Conservation (phyloP, 37 sponge, comb jelly and placozoan genomes). For the Oopsacas minuta region DNA sequence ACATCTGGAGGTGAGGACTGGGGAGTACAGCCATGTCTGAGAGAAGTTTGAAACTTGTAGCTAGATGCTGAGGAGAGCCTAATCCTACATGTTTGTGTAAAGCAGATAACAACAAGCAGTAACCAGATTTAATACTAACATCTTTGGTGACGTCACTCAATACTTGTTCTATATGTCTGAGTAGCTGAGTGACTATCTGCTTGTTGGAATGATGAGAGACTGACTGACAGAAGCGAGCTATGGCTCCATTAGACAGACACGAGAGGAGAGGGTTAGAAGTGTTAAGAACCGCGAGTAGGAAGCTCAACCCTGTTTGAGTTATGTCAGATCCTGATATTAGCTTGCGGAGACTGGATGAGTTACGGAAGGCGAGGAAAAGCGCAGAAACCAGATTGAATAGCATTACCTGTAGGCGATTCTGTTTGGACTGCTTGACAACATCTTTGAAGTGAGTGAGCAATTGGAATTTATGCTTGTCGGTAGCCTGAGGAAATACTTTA, state of each 20-base stretch:
- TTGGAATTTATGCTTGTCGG: conserved; percentile 75
- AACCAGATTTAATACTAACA: conserved; percentile 52
- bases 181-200: conserved; percentile 66
- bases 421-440: conserved; percentile 62
- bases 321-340: neutral
- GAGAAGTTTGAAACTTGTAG: conserved; percentile 56
- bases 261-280: conserved; percentile 69
- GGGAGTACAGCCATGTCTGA: conserved; percentile 48
- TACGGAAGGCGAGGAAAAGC: conserved; percentile 69
- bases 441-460: conserved; percentile 80
- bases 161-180: conserved; percentile 58
- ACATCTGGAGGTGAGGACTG: conserved; percentile 54
- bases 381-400: conserved; percentile 92
- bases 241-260: conserved; percentile 81
- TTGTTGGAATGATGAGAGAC: conserved; percentile 25
- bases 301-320: neutral
- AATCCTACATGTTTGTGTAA: conserved; percentile 87
- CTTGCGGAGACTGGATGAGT: neutral
- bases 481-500: conserved; percentile 70
- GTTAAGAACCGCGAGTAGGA: conserved; percentile 47
- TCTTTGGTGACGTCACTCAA: conserved; percentile 52
- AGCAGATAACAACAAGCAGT: conserved; percentile 81
- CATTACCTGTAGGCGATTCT: conserved; percentile 55
- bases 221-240: conserved; percentile 72
- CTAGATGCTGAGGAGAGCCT: conserved; percentile 82